These are phyloP conservation scores for Erynnis tages DNA, from an alignment of 2,888 invertebrate genomes.

Conservation along the genomic window DNA sequence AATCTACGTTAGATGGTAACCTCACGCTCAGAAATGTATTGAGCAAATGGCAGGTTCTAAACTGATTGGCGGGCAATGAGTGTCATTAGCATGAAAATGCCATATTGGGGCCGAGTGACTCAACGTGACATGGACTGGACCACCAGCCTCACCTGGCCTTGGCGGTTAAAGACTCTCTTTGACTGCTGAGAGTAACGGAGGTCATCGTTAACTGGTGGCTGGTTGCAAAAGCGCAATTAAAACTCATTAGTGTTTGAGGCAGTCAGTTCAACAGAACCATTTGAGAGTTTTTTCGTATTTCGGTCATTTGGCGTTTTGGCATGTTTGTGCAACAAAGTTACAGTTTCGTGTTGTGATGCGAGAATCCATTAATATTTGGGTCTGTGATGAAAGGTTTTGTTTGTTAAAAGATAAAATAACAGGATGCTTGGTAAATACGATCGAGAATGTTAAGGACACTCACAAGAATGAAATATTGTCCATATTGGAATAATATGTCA, in stretches of 20 bases:
- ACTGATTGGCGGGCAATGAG: conserved; percentile 70
- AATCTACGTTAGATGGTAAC: background rate
- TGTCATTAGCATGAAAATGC: conserved; percentile 63
- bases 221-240: conserved; percentile 53
- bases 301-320: too few species aligned
- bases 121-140: conserved; percentile 48
- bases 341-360: too few species aligned
- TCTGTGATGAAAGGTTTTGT: too few species aligned
- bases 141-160: conserved; percentile 40
- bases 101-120: conserved; percentile 55
- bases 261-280: conserved; percentile 26
- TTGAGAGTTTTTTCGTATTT: conserved; percentile 27
- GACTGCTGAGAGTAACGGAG: conserved; percentile 17
- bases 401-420: too few species aligned
- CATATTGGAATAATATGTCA: too few species aligned
- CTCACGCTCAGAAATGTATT: conserved; percentile 44
- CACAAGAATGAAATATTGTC: too few species aligned
- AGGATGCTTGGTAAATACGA: too few species aligned
- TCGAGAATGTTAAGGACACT: too few species aligned
- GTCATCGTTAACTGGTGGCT: conserved; percentile 37
- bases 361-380: too few species aligned
- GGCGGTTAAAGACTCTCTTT: conserved; percentile 30
- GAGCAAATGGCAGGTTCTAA: conserved; percentile 61
- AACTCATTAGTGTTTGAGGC: conserved; percentile 49
- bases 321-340: too few species aligned